A percentile compares a stretch with the other conserved stretches of the same genome.
Evolutionary conservation across 2,888 invertebrate genomes (phyloP).

Genomic region (Drosophila stalkeri): DNA sequence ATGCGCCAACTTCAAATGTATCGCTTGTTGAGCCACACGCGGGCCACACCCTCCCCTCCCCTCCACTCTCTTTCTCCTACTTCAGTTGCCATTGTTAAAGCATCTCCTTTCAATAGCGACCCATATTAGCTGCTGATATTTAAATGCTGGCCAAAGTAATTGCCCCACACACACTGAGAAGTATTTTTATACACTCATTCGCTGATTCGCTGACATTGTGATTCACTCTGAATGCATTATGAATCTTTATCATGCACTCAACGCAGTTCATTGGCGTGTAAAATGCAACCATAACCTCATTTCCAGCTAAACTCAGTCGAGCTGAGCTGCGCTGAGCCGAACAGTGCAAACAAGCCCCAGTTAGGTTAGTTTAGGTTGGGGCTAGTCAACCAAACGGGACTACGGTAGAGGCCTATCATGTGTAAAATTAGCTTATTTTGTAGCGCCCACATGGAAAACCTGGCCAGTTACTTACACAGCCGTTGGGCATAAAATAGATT

Average conservation of each 20-base stretch:
- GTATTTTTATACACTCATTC: background rate
- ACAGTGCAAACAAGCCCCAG: conserved; percentile 36
- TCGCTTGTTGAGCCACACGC: conserved; percentile 34
- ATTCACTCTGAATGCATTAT: conserved; percentile 25
- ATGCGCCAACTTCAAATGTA: conserved; percentile 24
- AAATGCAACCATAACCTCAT: conserved; percentile 67
- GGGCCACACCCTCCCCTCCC: background rate
- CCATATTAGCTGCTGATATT: conserved; percentile 36
- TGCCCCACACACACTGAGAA: background rate
- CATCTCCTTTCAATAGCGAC: conserved; percentile 39
- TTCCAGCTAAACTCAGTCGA: conserved; percentile 27
- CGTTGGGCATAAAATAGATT: conserved; percentile 62
- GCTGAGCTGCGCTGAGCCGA: conserved; percentile 32
- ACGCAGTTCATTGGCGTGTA: conserved; percentile 51
- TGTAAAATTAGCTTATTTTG: conserved; percentile 79
- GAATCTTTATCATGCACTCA: conserved; percentile 41
- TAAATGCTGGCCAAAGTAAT: conserved; percentile 34
- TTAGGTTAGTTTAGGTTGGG: conserved; percentile 2
- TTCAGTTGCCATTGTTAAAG: conserved; percentile 22
- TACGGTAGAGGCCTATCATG: conserved; percentile 67
- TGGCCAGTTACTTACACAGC: conserved; percentile 45
- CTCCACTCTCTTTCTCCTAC: too few relatives aligned
- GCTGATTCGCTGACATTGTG: conserved; percentile 50
- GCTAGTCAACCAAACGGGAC: background rate
- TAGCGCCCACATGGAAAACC: conserved; percentile 48